Conservation (phyloP, 2,113 vertebrate species). For the Sinocyclocheilus maitianheensis region DNA sequence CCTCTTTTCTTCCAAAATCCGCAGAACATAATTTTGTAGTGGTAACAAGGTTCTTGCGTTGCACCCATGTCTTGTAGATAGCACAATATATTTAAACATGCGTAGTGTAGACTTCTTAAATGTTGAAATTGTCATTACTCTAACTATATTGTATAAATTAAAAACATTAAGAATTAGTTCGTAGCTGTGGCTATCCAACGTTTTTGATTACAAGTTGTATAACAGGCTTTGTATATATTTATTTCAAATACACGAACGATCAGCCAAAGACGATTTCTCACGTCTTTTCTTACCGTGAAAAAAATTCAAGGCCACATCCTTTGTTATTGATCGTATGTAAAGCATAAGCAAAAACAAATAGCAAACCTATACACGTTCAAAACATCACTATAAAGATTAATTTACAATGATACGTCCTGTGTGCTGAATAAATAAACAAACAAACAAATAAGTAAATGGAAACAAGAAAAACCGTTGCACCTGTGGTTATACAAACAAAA, state of each 20-base stretch:
- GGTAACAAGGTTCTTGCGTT: constrained; percentile 58
- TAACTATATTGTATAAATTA: neutral
- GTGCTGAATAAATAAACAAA: neutral
- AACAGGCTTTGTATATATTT: neutral
- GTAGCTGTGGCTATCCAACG: neutral
- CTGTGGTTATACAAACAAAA: neutral
- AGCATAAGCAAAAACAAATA: neutral
- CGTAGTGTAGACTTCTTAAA: neutral
- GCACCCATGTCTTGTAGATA: neutral
- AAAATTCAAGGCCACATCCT: neutral
- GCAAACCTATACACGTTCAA: too few relatives aligned
- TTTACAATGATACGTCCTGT: too few relatives aligned
- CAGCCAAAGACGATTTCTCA: neutral
- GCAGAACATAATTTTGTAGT: constrained; percentile 83
- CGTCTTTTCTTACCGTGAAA: neutral
- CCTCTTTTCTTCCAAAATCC: constrained; percentile 81
- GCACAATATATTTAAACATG: constrained; percentile 28
- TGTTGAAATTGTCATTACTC: neutral
- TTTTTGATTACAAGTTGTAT: neutral
- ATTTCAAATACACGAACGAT: neutral
- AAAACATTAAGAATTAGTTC: neutral
- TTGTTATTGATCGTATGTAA: neutral
- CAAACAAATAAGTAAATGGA: neutral
- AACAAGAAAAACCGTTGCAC: neutral
- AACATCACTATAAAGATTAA: too few relatives aligned